Conservation (phyloP, 2,797 vertebrate genomes). For the Semaprochilodus insignis region DNA sequence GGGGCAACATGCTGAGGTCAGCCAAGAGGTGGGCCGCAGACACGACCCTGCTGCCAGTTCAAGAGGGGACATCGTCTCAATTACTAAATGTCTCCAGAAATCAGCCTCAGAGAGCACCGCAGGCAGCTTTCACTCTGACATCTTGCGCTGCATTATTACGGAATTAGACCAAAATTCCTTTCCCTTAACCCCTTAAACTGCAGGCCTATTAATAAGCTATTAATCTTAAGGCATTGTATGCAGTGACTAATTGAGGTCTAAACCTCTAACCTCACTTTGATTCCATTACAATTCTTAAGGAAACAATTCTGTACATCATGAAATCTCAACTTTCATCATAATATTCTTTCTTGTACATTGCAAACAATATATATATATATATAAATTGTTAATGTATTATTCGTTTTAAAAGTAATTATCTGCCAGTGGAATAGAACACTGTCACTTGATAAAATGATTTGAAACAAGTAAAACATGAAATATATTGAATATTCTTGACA, state of each 20-base stretch:
- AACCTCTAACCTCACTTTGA: neutral
- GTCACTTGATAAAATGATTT: neutral
- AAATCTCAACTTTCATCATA: neutral
- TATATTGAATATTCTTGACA: too few species aligned
- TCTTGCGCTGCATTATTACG: conserved; percentile 10
- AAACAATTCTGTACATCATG: neutral
- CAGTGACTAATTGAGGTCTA: neutral
- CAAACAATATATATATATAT: too few species aligned
- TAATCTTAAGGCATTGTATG: neutral
- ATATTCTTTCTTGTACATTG: neutral
- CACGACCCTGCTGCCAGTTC: conserved; percentile 54
- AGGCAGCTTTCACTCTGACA: conserved; percentile 14
- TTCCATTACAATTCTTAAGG: neutral
- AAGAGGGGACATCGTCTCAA: conserved; percentile 56
- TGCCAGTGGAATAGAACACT: too few species aligned
- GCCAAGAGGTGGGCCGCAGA: conserved; percentile 48
- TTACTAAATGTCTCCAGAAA: conserved; percentile 60
- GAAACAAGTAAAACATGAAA: neutral
- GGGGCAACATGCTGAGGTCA: conserved; percentile 47
- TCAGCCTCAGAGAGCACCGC: conserved; percentile 33
- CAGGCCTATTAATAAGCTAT: neutral
- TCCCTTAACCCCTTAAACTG: conserved; percentile 16
- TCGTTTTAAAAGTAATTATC: too few species aligned
- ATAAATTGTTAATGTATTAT: too few species aligned
- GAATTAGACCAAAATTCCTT: conserved; percentile 5